Percentiles rank a stretch among this genome's conserved stretches.
phyloP scores from a whole-genome alignment of 2,113 vertebrate species.

The Brienomyrus brachyistius region DNA sequence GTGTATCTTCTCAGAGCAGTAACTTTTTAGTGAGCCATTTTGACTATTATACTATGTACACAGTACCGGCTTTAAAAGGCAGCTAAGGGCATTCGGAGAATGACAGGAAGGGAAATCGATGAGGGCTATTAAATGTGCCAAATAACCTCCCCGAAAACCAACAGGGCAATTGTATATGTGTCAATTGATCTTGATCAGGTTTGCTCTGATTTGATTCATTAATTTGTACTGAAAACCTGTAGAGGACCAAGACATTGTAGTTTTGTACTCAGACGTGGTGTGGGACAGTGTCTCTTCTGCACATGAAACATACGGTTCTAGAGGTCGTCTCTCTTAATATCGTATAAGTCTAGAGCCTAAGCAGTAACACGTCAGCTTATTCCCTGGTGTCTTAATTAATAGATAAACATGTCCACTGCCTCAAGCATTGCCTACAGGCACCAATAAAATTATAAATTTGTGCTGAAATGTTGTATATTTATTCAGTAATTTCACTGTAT shows the following conservation, averaged over 20 bases:
- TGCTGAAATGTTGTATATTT: conserved; percentile 38
- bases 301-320: conserved; percentile 48
- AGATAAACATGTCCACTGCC: conserved; percentile 70
- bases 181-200: background rate
- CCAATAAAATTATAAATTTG: conserved; percentile 66
- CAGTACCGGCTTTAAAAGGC: background rate
- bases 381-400: conserved; percentile 70
- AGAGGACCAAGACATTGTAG: background rate
- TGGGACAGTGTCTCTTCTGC: background rate
- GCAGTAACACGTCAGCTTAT: conserved; percentile 48
- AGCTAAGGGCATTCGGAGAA: background rate
- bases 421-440: conserved; percentile 67
- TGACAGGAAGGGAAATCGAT: background rate
- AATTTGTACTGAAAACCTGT: background rate
- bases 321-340: conserved; percentile 52
- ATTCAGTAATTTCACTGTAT: conserved; percentile 2
- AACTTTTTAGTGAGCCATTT: background rate
- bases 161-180: background rate
- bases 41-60: background rate
- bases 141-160: background rate
- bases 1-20: background rate
- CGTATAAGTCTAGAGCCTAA: conserved; percentile 54
- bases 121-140: background rate
- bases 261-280: background rate
- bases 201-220: background rate